Evolutionary conservation across 1,140 invertebrate genomes (phyloP), one percentile per base, ranked within the genome.

Genomic region (Anoplophora glabripennis): DNA sequence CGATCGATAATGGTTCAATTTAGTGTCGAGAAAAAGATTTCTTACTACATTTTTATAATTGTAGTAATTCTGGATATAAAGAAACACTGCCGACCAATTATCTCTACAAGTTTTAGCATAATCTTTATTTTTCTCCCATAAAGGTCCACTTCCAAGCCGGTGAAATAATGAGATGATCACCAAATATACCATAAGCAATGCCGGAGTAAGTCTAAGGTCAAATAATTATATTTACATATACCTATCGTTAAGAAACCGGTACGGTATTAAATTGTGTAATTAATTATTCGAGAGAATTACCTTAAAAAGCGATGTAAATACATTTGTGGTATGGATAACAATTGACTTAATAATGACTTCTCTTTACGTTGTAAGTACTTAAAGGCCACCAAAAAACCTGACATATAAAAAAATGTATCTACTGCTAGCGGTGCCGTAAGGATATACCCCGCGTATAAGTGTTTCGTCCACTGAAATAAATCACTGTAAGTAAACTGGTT

Each of bases 41-140:
- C 61, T 70, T 64, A 76, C 73, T 36, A 71, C 54, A 49, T 73
- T 49, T 28, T 76, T 63, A 1, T 66, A 61, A 37, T 78, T 62
- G 17, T 79, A 63, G 33, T 71, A 71, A 47, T 72, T 72, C 33
- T 72, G 70, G 14, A 70, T 53, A 41, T 69, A 72, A 14, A 69
- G 57, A 47, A 72, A 72, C 15, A 67, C 66, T n/a, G 58, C 34
- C 66, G 62, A 70, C 64, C 64, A 68, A 9, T 61, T 42, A 10
- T 68, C 45, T 34, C 49, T 45, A 53, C 70, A 72, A 15, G 62
- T 38, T 5, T 51, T 18, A 17, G 28, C 52, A 1, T 59, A 33
- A 8, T 66, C 12, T 18, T 38, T 28, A 36, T 54, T 33, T 4
- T 15, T 3, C 17, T 40, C 35, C 57, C 56, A 66, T 10, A 66